A percentile compares a stretch with the other conserved stretches of the same genome.
phyloP scores from a whole-genome alignment of 2,888 invertebrate species.

The Phyllotreta striolata region DNA sequence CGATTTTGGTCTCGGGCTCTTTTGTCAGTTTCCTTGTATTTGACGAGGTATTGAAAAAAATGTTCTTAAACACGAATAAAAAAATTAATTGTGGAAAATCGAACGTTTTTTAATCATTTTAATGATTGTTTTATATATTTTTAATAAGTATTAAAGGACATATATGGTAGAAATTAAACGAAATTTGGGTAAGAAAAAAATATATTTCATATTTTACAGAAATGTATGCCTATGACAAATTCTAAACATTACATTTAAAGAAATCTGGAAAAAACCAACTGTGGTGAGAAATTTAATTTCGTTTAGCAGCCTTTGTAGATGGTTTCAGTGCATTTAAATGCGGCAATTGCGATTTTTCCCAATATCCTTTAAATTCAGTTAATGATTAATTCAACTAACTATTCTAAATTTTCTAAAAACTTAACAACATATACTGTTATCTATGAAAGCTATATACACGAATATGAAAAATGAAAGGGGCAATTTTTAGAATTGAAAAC shows the following conservation, averaged over 20 bases:
- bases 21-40: too few relatives aligned
- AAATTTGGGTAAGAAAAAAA: conserved; percentile 47
- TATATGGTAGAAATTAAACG: too few relatives aligned
- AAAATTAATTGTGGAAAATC: too few relatives aligned
- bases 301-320: conserved; percentile 8
- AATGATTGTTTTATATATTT: too few relatives aligned
- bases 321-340: conserved; percentile 4
- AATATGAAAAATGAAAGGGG: conserved; percentile 15
- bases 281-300: conserved; percentile 11
- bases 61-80: too few relatives aligned
- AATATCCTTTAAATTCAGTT: conserved; percentile 23
- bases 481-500: conserved; percentile 6
- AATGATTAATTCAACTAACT: conserved; percentile 38
- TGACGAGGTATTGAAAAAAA: too few relatives aligned
- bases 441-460: conserved; percentile 29
- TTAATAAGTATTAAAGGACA: too few relatives aligned
- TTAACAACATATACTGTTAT: conserved; percentile 34
- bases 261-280: conserved; percentile 25
- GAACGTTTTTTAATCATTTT: too few relatives aligned
- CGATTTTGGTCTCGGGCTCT: too few relatives aligned
- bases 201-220: conserved; percentile 53
- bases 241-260: conserved; percentile 40
- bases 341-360: conserved; percentile 22
- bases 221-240: conserved; percentile 49
- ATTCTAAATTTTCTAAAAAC: conserved; percentile 37